These are phyloP conservation scores for Lepidurus apus DNA, from an alignment of 1,140 invertebrate genomes.

Conservation along the genomic window DNA sequence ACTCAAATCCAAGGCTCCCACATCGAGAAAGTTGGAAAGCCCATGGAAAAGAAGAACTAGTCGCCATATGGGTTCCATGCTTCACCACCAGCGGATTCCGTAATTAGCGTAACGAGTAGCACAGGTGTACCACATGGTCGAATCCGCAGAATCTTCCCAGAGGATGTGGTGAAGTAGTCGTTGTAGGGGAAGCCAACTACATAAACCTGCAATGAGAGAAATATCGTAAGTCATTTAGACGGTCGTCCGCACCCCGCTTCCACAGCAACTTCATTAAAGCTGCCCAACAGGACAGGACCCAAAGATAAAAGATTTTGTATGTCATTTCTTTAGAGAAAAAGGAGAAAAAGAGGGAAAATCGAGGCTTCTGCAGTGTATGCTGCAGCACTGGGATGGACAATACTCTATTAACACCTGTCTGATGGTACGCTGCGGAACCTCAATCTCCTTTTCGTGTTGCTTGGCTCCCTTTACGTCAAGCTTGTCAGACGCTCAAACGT, in stretches of 20 bases:
- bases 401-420: constrained; percentile 8
- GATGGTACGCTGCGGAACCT: neutral
- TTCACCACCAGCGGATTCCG: neutral
- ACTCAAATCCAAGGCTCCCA: neutral
- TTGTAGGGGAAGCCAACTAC: neutral
- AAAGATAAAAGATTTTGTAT: too few relatives aligned
- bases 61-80: constrained; percentile 20
- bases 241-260: neutral
- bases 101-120: neutral
- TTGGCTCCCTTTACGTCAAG: neutral
- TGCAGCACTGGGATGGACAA: neutral
- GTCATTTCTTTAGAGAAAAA: neutral
- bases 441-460: neutral
- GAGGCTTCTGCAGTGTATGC: neutral
- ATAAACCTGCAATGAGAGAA: neutral
- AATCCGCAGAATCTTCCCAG: neutral
- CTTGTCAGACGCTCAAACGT: neutral
- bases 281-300: neutral
- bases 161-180: neutral
- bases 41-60: neutral
- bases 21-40: neutral
- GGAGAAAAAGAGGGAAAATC: neutral
- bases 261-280: neutral
- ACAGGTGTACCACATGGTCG: constrained; percentile 9
- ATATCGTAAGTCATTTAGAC: neutral